Evolutionary conservation across 2,888 invertebrate species (phyloP).

Genomic region (Drosophila tanythrix): DNA sequence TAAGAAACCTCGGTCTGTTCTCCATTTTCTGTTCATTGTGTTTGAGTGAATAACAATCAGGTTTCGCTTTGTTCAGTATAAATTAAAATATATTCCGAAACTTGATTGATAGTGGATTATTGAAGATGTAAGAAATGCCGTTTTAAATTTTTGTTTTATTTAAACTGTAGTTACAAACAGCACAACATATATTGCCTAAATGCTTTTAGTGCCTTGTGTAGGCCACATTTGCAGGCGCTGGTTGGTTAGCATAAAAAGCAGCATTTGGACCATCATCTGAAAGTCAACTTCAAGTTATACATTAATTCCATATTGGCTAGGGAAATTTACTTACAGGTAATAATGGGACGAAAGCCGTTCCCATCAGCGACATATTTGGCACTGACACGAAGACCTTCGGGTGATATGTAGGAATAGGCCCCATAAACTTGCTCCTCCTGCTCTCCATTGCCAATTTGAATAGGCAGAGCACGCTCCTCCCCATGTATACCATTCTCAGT

Average conservation of each 20-base stretch:
- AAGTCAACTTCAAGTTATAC: slow-evolving; percentile 10
- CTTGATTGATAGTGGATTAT: not conserved
- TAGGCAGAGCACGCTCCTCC: slow-evolving; percentile 74
- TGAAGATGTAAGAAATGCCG: not conserved
- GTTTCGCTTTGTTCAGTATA: not conserved
- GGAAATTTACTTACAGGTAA: slow-evolving; percentile 75
- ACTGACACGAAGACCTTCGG: slow-evolving; percentile 81
- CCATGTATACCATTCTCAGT: slow-evolving; percentile 83
- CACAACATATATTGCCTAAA: not conserved
- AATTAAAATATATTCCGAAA: not conserved
- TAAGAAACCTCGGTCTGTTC: slow-evolving; percentile 14
- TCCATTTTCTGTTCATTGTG: slow-evolving; percentile 41
- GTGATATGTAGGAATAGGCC: slow-evolving; percentile 79
- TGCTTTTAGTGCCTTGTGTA: slow-evolving; percentile 54
- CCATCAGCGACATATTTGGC: slow-evolving; percentile 81
- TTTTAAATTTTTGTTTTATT: slow-evolving; percentile 8
- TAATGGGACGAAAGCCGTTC: slow-evolving; percentile 79
- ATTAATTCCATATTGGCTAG: not conserved
- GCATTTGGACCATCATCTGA: slow-evolving; percentile 75
- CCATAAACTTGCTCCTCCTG: slow-evolving; percentile 79
- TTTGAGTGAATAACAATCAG: not conserved
- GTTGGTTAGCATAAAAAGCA: slow-evolving; percentile 64
- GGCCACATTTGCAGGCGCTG: slow-evolving; percentile 70
- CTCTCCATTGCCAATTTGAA: slow-evolving; percentile 51
- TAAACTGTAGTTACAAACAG: not conserved